Evolutionary conservation across 2,113 vertebrate species (phyloP), one percentile per base, ranked within the genome.

Genomic region (Cathartes aura): DNA sequence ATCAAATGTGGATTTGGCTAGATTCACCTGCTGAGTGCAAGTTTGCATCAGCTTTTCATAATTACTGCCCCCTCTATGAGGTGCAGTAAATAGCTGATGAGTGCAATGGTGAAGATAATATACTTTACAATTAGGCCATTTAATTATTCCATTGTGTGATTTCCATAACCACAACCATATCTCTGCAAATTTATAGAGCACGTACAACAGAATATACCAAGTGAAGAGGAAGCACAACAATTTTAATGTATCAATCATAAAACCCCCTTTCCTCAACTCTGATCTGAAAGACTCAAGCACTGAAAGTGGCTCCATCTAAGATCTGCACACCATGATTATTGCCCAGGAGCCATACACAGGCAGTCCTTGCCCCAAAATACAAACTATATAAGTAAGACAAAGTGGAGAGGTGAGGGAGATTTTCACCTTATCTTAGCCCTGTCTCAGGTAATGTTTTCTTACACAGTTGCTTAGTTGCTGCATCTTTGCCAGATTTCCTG

Each of bases 71-170:
- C 21, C 58, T 87, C 94, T 66, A 3, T 34, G 64, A 89, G 62
- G 58, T 87, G 74, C 8, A 1, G 8, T 30, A 56, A 89, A 84
- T 16, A 87, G 81, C 86, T 94, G 70, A 74, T 67, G 82, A 96
- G 53, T 26, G 48, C 70, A 91, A 34, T 42, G 68, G 75, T 71
- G 80, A 89, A 88, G 83, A 67, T 78, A 95, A 93, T 91, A 52
- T 10, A 87, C 72, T 92, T 90, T 64, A 95, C 91, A 75, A 95
- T 96, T 89, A 95, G 87, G 80, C 83, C 79, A 75, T 72, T 89
- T 92, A 91, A 94, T 97, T 81, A 95, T 86, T 79, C 72, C 56
- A 38, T 70, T 81, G 76, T 82, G 76, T 60, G 52, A 96, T 74
- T 91, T 83, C 89, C 80, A 87, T 67, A 92, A 83, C 59, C 63